Percentiles rank a stretch among this genome's conserved stretches.
Conservation (phyloP, 2,113 vertebrate species). For the Lynx canadensis region DNA sequence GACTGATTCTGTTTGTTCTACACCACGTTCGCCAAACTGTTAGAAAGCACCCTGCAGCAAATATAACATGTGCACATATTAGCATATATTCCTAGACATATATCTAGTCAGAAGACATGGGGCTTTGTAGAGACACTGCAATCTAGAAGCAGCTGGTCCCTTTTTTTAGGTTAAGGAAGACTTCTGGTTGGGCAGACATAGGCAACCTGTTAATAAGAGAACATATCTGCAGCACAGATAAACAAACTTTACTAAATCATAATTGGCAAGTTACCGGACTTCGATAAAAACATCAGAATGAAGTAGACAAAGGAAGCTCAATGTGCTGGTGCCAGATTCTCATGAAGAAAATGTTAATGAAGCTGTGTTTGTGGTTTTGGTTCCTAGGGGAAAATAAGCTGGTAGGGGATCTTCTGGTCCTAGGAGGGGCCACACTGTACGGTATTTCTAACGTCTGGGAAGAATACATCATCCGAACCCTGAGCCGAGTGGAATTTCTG, state of each 20-base stretch:
- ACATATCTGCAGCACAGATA: background rate
- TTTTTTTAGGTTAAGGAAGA: background rate
- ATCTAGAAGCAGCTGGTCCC: background rate
- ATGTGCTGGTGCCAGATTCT: background rate
- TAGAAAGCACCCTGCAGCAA: background rate
- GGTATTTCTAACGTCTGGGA: conserved; percentile 96
- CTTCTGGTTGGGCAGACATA: background rate
- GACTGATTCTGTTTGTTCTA: background rate
- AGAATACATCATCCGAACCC: conserved; percentile 96
- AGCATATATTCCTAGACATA: background rate
- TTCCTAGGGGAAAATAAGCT: conserved; percentile 94
- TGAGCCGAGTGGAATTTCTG: conserved; percentile 95
- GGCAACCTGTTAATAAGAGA: background rate
- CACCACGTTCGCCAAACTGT: background rate
- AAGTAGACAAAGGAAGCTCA: background rate
- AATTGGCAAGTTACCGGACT: background rate
- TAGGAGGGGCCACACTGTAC: conserved; percentile 93
- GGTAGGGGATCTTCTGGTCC: conserved; percentile 94
- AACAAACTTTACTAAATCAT: background rate
- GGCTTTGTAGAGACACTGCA: background rate
- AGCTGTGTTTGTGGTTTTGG: conserved; percentile 22
- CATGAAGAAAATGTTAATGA: conserved; percentile 49
- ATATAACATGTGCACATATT: background rate
- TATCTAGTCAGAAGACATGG: background rate
- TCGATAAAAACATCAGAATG: conserved; percentile 13